Evolutionary conservation across 2,888 invertebrate genomes (phyloP).

Genomic region (Phymatocera aterrima): DNA sequence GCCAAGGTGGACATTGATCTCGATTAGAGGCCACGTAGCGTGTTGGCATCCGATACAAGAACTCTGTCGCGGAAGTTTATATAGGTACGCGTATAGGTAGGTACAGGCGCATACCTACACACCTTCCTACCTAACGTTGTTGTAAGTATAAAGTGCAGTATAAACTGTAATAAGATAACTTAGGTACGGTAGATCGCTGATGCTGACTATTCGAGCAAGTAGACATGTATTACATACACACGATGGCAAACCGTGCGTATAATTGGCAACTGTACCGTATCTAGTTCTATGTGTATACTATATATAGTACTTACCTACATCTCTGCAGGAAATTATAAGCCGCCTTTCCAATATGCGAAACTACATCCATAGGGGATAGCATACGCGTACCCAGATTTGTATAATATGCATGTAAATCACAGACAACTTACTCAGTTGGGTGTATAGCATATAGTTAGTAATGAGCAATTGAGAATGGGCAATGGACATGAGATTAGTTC

Average conservation of each 20-base stretch:
- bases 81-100: neutral
- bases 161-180: too few species aligned
- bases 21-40: neutral
- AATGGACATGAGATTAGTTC: too few species aligned
- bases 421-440: neutral
- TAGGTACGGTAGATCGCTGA: too few species aligned
- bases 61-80: slow-evolving; percentile 2
- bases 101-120: neutral
- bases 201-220: too few species aligned
- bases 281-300: too few species aligned
- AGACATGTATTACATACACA: neutral
- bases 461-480: too few species aligned
- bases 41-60: neutral
- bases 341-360: neutral
- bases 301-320: too few species aligned
- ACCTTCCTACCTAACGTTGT: too few species aligned
- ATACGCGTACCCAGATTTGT: too few species aligned
- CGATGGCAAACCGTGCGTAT: slow-evolving; percentile 24
- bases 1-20: slow-evolving; percentile 19
- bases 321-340: neutral
- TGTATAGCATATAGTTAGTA: neutral
- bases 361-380: too few species aligned
- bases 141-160: too few species aligned
- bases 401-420: neutral
- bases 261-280: slow-evolving; percentile 3